phyloP scores from a whole-genome alignment of 1,140 invertebrate species.

The Solenopsis invicta region DNA sequence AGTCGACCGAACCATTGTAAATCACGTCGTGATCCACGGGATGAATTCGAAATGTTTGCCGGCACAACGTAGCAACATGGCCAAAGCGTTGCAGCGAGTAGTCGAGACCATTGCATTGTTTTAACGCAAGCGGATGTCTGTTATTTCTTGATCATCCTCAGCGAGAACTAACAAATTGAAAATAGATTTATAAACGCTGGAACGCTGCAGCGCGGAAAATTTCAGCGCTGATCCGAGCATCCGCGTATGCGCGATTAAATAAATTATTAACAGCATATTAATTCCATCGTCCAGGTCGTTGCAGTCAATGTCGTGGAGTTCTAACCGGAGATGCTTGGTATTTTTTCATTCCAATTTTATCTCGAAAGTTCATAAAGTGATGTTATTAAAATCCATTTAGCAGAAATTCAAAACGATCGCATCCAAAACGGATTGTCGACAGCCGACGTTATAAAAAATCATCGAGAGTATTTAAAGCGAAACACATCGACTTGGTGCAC shows the following conservation, averaged over 20 bases:
- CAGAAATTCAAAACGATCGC: slow-evolving; percentile 16
- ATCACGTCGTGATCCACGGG: slow-evolving; percentile 64
- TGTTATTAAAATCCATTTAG: slow-evolving; percentile 65
- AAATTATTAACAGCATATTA: slow-evolving; percentile 59
- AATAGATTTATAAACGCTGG: slow-evolving; percentile 27
- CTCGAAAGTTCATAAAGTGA: slow-evolving; percentile 58
- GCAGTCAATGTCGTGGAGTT: slow-evolving; percentile 3
- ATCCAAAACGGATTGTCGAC: slow-evolving; percentile 20
- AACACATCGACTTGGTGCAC: neutral
- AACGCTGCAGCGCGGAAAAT: slow-evolving; percentile 26
- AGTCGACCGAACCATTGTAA: slow-evolving; percentile 72
- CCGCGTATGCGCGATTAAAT: slow-evolving; percentile 43
- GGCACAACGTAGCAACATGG: too few species aligned
- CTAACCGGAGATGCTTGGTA: neutral
- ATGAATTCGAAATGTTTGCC: slow-evolving; percentile 71
- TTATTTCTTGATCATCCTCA: slow-evolving; percentile 16
- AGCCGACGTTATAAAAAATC: neutral
- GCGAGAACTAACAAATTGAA: neutral
- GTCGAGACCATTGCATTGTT: neutral
- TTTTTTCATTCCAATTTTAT: slow-evolving; percentile 32
- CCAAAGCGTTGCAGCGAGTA: neutral
- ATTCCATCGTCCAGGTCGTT: slow-evolving; percentile 27
- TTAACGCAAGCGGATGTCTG: too few species aligned
- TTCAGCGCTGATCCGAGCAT: slow-evolving; percentile 21
- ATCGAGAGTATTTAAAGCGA: slow-evolving; percentile 35